Evolutionary conservation across 2,888 invertebrate genomes (phyloP).

Genomic region (Callosobruchus maculatus): DNA sequence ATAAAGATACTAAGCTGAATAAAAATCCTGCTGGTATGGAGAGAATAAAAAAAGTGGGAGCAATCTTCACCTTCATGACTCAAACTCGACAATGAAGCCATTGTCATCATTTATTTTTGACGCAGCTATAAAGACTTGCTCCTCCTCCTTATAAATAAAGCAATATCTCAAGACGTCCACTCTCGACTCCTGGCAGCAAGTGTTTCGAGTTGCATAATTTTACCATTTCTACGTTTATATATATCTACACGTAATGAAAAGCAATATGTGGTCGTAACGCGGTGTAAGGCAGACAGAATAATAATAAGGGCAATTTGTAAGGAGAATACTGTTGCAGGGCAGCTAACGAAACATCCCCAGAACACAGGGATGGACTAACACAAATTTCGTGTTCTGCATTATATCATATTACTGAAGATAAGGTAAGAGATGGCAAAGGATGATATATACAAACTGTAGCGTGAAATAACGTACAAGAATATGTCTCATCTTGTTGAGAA

Average conservation of each 20-base stretch:
- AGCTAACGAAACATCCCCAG: background rate
- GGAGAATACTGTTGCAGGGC: conserved; percentile 5
- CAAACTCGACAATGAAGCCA: background rate
- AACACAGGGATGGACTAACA: background rate
- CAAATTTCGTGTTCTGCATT: too few species aligned
- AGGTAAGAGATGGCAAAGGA: too few species aligned
- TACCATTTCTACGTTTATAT: background rate
- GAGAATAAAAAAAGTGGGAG: too few species aligned
- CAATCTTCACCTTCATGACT: too few species aligned
- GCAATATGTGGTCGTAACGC: conserved; percentile 10
- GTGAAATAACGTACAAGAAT: too few species aligned
- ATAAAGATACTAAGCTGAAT: too few species aligned
- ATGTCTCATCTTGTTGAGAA: too few species aligned
- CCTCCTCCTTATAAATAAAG: background rate
- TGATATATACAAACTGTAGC: too few species aligned
- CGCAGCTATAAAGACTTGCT: background rate
- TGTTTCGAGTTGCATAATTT: background rate
- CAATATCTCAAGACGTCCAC: background rate
- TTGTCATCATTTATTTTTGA: background rate
- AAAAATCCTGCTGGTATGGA: too few species aligned
- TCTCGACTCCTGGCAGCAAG: background rate
- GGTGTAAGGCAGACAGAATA: conserved; percentile 14
- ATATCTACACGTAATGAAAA: conserved; percentile 9
- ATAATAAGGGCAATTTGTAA: conserved; percentile 17
- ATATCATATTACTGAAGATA: too few species aligned